Conservation (phyloP, 2,797 vertebrate genomes). For the Helicolenus hilgendorfi region DNA sequence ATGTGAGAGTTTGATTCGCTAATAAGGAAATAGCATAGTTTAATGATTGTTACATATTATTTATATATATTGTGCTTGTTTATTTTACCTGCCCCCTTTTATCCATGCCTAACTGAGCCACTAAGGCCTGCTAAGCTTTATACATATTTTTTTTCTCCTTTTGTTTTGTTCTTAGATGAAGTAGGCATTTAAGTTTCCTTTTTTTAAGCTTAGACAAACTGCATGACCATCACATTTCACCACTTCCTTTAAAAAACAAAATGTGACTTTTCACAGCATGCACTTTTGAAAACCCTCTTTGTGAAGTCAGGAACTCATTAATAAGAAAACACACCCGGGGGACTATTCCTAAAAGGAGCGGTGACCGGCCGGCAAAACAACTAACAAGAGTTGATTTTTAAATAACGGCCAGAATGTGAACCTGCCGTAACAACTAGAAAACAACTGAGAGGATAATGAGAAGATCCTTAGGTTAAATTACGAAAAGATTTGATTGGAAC, state of each 20-base stretch:
- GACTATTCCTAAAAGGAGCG: background rate
- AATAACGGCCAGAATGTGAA: background rate
- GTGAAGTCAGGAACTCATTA: background rate
- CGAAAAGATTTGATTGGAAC: conserved; percentile 18
- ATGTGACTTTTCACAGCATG: background rate
- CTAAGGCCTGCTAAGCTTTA: background rate
- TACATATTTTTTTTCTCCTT: background rate
- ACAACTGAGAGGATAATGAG: conserved; percentile 4
- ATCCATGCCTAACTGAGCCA: background rate
- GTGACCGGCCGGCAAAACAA: background rate
- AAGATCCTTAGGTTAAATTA: conserved; percentile 23
- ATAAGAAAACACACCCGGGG: background rate
- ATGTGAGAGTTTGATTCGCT: background rate
- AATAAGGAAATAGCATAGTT: background rate
- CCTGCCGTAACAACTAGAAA: background rate
- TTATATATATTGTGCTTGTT: background rate
- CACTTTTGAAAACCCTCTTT: background rate
- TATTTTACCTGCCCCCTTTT: background rate
- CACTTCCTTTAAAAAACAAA: background rate
- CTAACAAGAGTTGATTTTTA: conserved; percentile 5
- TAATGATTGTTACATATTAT: background rate
- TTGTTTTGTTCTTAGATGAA: background rate
- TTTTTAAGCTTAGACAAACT: background rate
- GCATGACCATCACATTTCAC: background rate
- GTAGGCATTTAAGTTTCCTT: background rate